Evolutionary conservation across 2,888 invertebrate genomes (phyloP).

Genomic region (Sesia bembeciformis): DNA sequence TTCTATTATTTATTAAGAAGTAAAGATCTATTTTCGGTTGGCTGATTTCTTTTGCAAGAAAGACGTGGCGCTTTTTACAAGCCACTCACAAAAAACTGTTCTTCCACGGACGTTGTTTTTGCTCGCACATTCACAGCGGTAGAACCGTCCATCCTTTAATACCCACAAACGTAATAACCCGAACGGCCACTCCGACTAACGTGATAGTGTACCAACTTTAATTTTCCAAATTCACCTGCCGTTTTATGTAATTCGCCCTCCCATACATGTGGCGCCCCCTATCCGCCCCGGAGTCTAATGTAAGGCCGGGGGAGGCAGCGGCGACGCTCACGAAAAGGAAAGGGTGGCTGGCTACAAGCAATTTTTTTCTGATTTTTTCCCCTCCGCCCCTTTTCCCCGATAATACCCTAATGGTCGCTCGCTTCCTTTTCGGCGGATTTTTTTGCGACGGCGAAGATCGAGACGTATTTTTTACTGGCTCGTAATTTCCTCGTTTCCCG

Average conservation of each 20-base stretch:
- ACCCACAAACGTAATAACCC: slow-evolving; percentile 13
- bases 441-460: slow-evolving; percentile 51
- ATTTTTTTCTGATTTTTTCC: slow-evolving; percentile 70
- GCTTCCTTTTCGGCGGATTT: slow-evolving; percentile 69
- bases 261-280: slow-evolving; percentile 52
- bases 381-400: slow-evolving; percentile 59
- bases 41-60: too few species aligned
- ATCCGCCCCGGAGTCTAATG: slow-evolving; percentile 48
- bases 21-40: too few species aligned
- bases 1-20: too few species aligned
- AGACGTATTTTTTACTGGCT: slow-evolving; percentile 63
- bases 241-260: slow-evolving; percentile 55
- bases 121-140: too few species aligned
- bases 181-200: slow-evolving; percentile 22
- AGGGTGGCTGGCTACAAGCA: slow-evolving; percentile 63
- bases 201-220: slow-evolving; percentile 50
- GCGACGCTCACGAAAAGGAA: slow-evolving; percentile 69
- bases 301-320: slow-evolving; percentile 46
- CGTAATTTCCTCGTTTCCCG: slow-evolving; percentile 65
- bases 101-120: too few species aligned
- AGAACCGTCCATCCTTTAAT: slow-evolving; percentile 3
- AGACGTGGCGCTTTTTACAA: too few species aligned
- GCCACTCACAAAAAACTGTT: too few species aligned
- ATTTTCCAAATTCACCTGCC: slow-evolving; percentile 72
- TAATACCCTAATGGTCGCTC: slow-evolving; percentile 73